phyloP scores from a whole-genome alignment of 2,113 vertebrate genomes.

The Columba livia region DNA sequence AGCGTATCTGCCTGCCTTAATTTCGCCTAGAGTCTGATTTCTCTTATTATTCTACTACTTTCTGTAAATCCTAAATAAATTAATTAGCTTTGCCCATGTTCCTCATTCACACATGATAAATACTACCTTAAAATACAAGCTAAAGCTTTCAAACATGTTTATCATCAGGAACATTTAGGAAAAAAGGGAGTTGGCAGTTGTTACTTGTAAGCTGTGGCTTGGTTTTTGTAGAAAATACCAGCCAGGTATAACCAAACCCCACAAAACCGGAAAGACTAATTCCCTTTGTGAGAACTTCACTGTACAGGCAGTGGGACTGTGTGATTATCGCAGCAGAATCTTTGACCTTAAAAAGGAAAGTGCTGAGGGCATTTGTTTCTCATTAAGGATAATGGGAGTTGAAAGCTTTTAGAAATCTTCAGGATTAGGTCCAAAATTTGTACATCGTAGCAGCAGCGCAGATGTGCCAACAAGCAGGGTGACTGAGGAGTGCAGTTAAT shows the following conservation, averaged over 20 bases:
- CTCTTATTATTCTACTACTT: neutral
- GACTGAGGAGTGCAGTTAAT: slow-evolving; percentile 39
- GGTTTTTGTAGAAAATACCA: neutral
- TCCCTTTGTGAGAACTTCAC: neutral
- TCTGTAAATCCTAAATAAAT: neutral
- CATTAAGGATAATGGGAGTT: slow-evolving; percentile 33
- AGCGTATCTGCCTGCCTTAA: neutral
- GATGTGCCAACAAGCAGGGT: slow-evolving; percentile 6
- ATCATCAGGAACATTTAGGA: neutral
- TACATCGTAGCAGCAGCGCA: slow-evolving; percentile 9
- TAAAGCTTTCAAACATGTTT: neutral
- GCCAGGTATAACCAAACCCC: neutral
- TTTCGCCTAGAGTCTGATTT: neutral
- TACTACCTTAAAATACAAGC: neutral
- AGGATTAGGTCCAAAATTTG: slow-evolving; percentile 29
- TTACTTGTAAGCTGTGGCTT: neutral
- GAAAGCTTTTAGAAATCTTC: slow-evolving; percentile 53
- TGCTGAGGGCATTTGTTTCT: neutral
- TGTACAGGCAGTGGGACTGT: neutral
- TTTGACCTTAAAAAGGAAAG: slow-evolving; percentile 42
- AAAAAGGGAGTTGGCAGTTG: neutral
- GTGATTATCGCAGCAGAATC: slow-evolving; percentile 9
- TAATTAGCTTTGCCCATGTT: neutral
- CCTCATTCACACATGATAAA: neutral
- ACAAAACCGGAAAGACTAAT: neutral